phyloP scores from a whole-genome alignment of 2,888 invertebrate species.

The Clivina fossor region DNA sequence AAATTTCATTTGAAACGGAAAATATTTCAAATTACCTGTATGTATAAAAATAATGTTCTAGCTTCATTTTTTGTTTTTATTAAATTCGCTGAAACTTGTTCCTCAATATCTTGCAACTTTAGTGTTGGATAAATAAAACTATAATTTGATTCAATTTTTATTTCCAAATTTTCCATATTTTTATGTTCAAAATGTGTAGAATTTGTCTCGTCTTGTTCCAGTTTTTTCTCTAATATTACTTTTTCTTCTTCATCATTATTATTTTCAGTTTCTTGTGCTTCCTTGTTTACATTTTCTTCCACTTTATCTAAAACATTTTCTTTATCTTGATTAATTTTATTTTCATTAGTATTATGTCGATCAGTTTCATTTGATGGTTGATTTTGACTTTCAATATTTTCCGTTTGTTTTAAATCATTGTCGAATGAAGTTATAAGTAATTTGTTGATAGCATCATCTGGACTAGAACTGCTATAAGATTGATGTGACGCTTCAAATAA shows the following conservation, averaged over 20 bases:
- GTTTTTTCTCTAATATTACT: not conserved
- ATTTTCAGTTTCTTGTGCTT: not conserved
- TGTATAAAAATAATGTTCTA: constrained; percentile 58
- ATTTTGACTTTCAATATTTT: too few species aligned
- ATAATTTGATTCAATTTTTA: too few species aligned
- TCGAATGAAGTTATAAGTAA: constrained; percentile 10
- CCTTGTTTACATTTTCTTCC: not conserved
- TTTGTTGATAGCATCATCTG: not conserved
- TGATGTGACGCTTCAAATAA: constrained; percentile 59
- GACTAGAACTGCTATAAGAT: not conserved
- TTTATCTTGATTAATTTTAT: constrained; percentile 4
- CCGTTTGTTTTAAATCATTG: not conserved
- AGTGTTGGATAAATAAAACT: constrained; percentile 37
- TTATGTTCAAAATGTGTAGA: not conserved
- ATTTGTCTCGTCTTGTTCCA: not conserved
- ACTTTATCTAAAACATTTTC: not conserved
- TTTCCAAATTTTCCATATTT: not conserved
- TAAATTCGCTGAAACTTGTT: constrained; percentile 44
- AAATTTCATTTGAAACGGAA: too few species aligned
- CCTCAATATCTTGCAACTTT: constrained; percentile 39
- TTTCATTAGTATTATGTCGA: constrained; percentile 19
- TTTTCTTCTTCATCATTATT: constrained; percentile 7
- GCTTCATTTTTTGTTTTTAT: constrained; percentile 55
- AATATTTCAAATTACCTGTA: too few species aligned
- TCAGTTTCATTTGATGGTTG: not conserved